Evolutionary conservation across 2,797 vertebrate genomes (phyloP).

Genomic region (Halcyon chelicuti): DNA sequence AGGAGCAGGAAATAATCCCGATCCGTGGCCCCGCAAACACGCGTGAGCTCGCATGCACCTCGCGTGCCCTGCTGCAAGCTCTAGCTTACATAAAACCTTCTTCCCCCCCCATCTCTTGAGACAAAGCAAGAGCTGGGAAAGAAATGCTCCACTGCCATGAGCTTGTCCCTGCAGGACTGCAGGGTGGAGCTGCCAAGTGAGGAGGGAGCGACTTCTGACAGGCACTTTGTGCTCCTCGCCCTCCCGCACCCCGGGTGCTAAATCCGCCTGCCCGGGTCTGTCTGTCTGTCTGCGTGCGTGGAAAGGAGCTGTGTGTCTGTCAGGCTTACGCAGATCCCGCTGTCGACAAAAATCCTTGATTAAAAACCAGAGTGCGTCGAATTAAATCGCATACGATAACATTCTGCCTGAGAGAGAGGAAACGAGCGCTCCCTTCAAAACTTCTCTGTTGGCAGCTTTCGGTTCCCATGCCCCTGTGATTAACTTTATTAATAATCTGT

Average conservation of each 20-base stretch:
- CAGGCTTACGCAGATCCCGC: not conserved
- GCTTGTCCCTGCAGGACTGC: conserved; percentile 44
- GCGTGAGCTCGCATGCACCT: not conserved
- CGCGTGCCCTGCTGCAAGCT: not conserved
- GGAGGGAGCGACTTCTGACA: not conserved
- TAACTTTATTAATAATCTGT: conserved; percentile 23
- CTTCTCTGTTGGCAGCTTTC: not conserved
- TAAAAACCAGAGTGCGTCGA: not conserved
- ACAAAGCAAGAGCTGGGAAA: conserved; percentile 48
- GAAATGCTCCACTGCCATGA: not conserved
- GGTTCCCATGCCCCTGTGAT: not conserved
- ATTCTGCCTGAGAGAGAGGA: not conserved
- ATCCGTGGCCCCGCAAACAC: not conserved
- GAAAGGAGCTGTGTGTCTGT: not conserved
- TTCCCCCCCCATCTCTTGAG: not conserved
- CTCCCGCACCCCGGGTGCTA: not conserved
- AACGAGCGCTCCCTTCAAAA: not conserved
- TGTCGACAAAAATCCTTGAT: not conserved
- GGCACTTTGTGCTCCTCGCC: not conserved
- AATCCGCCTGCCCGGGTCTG: not conserved
- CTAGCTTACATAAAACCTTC: not conserved
- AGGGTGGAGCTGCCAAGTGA: not conserved
- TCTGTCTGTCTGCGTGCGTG: not conserved
- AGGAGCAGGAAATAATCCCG: not conserved
- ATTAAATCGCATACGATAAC: not conserved